phyloP scores from a whole-genome alignment of 2,888 invertebrate genomes.

The Automeris io region DNA sequence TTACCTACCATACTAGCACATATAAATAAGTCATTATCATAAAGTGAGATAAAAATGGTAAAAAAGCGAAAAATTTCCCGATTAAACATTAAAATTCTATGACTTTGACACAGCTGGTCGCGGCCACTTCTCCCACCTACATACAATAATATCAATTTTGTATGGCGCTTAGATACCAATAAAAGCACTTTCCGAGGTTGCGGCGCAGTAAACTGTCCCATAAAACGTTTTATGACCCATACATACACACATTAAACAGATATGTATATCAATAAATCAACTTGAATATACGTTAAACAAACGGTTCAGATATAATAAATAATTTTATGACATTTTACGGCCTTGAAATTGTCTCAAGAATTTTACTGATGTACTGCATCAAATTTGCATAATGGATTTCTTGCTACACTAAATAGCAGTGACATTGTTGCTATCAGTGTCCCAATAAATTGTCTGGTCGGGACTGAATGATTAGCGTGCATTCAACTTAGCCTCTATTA shows the following conservation, averaged over 20 bases:
- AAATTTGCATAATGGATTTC: constrained; percentile 46
- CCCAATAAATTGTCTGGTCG: constrained; percentile 29
- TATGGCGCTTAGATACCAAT: constrained; percentile 61
- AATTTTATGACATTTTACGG: constrained; percentile 59
- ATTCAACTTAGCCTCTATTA: constrained; percentile 21
- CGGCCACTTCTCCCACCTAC: constrained; percentile 30
- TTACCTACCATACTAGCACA: too few species aligned
- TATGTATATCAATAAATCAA: constrained; percentile 67
- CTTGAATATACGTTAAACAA: constrained; percentile 59
- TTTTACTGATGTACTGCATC: constrained; percentile 53
- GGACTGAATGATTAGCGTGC: constrained; percentile 31
- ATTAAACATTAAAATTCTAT: constrained; percentile 21
- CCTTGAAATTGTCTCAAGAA: constrained; percentile 56
- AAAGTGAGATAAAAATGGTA: too few species aligned
- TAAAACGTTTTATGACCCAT: constrained; percentile 67
- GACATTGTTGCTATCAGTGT: constrained; percentile 48
- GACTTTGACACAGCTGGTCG: constrained; percentile 17
- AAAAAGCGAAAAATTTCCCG: constrained; percentile 1
- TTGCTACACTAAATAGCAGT: constrained; percentile 30
- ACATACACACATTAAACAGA: constrained; percentile 66
- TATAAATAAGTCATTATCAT: too few species aligned
- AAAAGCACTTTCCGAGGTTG: constrained; percentile 62
- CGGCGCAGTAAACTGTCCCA: constrained; percentile 59
- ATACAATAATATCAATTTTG: constrained; percentile 40
- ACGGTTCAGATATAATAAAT: constrained; percentile 56